phyloP scores from a whole-genome alignment of 2,797 vertebrate genomes.

The Ateles fusciceps region DNA sequence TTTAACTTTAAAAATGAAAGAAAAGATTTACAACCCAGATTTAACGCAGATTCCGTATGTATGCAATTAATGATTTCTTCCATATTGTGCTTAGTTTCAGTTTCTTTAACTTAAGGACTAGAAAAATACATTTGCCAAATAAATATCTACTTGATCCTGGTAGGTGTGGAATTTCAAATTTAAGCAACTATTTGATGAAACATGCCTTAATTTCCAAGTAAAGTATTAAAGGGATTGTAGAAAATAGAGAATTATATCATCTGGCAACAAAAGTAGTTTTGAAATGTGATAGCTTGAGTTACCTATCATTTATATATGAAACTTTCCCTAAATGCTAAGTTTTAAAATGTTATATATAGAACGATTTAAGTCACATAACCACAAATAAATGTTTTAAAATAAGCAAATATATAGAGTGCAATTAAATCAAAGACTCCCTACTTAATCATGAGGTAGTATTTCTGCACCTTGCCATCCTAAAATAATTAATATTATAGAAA shows the following conservation, averaged over 20 bases:
- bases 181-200: conserved; percentile 23
- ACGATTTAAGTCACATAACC: background rate
- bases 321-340: background rate
- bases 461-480: background rate
- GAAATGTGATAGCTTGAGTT: background rate
- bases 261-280: background rate
- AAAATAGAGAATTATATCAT: conserved; percentile 24
- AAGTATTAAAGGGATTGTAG: conserved; percentile 11
- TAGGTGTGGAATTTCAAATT: conserved; percentile 22
- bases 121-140: background rate
- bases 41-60: background rate
- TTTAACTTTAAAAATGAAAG: background rate
- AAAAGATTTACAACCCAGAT: background rate
- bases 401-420: background rate
- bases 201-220: background rate
- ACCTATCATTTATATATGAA: background rate
- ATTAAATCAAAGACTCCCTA: background rate
- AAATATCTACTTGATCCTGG: background rate
- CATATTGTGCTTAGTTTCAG: background rate
- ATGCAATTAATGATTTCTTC: background rate
- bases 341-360: background rate
- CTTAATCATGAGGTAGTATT: background rate
- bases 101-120: background rate
- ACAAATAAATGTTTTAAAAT: background rate
- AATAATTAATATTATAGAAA: background rate